Evolutionary conservation across 2,797 vertebrate species (phyloP).

Genomic region (Australoheros facetus): DNA sequence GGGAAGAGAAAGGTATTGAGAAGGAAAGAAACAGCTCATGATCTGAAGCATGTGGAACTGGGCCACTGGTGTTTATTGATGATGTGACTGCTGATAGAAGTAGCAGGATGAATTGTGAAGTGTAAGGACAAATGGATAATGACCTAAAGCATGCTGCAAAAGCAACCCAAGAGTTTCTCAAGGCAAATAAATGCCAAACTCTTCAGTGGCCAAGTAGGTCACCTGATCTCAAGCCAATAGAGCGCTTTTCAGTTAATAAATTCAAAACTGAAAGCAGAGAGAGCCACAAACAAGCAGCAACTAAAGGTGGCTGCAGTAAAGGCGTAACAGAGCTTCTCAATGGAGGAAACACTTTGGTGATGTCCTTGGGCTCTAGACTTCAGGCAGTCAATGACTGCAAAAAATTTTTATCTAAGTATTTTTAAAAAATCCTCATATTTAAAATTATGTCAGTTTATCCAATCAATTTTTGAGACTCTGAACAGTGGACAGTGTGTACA

Average conservation of each 20-base stretch:
- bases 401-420: neutral
- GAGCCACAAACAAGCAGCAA: neutral
- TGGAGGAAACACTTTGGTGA: neutral
- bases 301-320: neutral
- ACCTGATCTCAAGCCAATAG: neutral
- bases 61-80: neutral
- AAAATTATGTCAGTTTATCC: neutral
- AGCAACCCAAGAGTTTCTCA: too few relatives aligned
- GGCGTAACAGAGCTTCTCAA: too few relatives aligned
- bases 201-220: neutral
- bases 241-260: neutral
- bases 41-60: neutral
- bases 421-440: neutral
- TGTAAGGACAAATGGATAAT: too few relatives aligned
- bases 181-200: neutral
- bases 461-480: neutral
- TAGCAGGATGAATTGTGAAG: too few relatives aligned
- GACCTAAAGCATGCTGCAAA: too few relatives aligned
- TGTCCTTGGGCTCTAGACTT: neutral
- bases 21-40: neutral
- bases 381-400: neutral
- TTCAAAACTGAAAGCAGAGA: neutral
- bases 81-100: too few relatives aligned
- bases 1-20: neutral
- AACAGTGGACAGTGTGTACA: neutral